Base-by-base conservation (phyloP, 1,140 invertebrate species). In the Condylostylus longicornis region DNA sequence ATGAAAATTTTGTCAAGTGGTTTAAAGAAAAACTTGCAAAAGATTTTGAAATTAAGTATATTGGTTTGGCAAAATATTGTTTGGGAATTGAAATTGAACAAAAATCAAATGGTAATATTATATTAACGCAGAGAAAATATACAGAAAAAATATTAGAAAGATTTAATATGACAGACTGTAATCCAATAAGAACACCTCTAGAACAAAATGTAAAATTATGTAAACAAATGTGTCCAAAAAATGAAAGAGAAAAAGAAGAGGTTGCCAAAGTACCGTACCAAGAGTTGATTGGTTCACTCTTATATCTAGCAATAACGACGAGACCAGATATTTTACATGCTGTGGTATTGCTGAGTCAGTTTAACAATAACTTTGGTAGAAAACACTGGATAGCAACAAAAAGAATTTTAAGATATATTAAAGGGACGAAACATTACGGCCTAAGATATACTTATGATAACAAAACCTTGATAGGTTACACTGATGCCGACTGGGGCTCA, bases 321-420 rank as follows among this genome's bases (percentile, higher is more conserved):
- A 42, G 60, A 42, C 60, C 61, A 15, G 56, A 65, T 40, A 53
- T 65, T 12, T 5, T 45, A 10, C 57, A 45, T 45, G 43, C 51
- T 2, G 53, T 50, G 5, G 49, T 41, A 21, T 30, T 21, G 1
- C 32, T 35, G 9, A 48, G 42, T 40, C 18, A 34, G 34, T 60
- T 53, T 40, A 35, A 33, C 30, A 33, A 42, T 17, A 33, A 47
- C 25, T 43, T 43, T 9, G 39, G 37, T 8, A 36, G 41, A 20
- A 33, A 31, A 13, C 37, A 46, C 43, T 34, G 33, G 29, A 13
- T 32, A 29, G 30, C 31, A 35, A 40, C 41, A 2, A 51, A 49
- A 23, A 23, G 42, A 18, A 37, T 50, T 2, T 38, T 53, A 21
- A 32, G 47, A 33, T 47, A 60, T 49, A 42, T 58, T 41, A 38